Base-by-base conservation (phyloP, 2,113 vertebrate species). In the Ovis aries region DNA sequence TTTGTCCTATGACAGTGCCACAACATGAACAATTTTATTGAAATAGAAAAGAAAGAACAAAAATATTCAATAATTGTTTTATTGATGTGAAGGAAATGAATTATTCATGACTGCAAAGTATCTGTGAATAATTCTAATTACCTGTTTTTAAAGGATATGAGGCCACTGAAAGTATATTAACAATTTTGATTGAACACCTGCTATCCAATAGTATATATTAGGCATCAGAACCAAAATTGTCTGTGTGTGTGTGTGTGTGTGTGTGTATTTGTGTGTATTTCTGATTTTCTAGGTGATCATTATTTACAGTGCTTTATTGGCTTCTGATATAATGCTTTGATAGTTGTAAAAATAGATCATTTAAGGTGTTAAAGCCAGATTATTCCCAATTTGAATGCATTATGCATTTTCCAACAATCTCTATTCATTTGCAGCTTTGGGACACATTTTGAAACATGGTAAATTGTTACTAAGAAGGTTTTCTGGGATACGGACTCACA, bases 21-120 rank as follows among this genome's bases (percentile, higher is more conserved):
- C 96, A 97, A 98, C 98, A 97, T 96, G 93, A 98, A 97, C 98
- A 98, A 98, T 98, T 98, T 99, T 98, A 99, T 98, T 99, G 98
- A 99, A 99, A 98, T 98, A 98, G 98, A 98, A 99, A 98, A 98
- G 91, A 96, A 98, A 98, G 98, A 99, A 99, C 98, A 98, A 99
- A 99, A 98, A 99, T 99, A 99, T 98, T 98, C 98, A 99, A 98
- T 99, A 98, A 98, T 98, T 98, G 98, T 99, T 99, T 98, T 99
- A 99, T 99, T 99, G 98, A 99, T 98, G 98, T 98, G 98, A 95
- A 98, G 64, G 96, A 96, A 98, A 99, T 99, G 98, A 99, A 99
- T 98, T 98, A 99, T 99, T 99, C 98, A 99, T 99, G 64, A 45
- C 91, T 98, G 98, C 94, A 97, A 98, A 99, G 98, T 98, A 99